Conservation (phyloP, 2,113 vertebrate species). For the Tetrax tetrax region DNA sequence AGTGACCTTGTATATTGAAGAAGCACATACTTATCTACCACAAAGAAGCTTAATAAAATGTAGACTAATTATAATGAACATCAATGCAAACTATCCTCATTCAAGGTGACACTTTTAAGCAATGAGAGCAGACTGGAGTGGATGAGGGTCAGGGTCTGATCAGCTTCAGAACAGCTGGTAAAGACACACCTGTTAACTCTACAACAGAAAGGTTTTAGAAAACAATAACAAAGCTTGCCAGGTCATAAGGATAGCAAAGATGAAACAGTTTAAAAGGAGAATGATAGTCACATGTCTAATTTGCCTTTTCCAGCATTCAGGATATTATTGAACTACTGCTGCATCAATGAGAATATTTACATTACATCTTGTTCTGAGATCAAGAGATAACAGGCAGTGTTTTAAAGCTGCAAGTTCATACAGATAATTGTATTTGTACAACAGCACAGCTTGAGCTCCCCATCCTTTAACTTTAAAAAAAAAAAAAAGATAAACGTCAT, state of each 20-base stretch:
- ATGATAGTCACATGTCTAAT: background rate
- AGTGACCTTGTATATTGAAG: fast-evolving
- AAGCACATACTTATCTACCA: background rate
- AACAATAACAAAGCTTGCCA: background rate
- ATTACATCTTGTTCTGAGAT: background rate
- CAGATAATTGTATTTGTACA: background rate
- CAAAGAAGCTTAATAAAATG: background rate
- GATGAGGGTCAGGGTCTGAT: background rate
- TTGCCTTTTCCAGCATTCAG: background rate
- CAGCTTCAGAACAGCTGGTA: background rate
- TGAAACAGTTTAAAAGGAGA: background rate
- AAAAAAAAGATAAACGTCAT: too few relatives aligned
- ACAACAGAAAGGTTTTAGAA: background rate
- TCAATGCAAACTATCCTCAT: background rate
- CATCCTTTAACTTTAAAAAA: background rate
- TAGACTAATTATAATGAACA: background rate
- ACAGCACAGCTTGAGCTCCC: background rate
- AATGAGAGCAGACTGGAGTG: background rate
- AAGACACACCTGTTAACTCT: background rate
- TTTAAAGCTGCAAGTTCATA: background rate
- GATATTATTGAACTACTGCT: background rate
- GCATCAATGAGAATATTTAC: background rate
- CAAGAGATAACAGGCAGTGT: background rate
- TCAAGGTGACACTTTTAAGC: background rate
- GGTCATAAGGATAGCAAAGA: background rate